A percentile compares a stretch with the other conserved stretches of the same genome.
Conservation (phyloP, 2,113 vertebrate genomes). For the Sylvietta virens region DNA sequence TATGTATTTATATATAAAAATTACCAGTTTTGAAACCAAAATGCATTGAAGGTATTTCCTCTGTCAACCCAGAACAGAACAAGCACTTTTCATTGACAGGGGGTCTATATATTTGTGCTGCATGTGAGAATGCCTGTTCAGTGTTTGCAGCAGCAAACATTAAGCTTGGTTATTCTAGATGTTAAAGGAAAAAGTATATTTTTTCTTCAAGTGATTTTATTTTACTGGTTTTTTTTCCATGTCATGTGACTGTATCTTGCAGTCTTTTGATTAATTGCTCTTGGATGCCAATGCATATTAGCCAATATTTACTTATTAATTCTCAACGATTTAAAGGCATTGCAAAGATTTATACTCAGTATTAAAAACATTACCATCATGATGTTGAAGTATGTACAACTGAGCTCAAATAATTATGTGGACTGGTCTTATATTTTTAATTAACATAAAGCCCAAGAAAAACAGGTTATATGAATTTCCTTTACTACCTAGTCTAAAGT, state of each 20-base stretch:
- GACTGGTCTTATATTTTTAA: not conserved
- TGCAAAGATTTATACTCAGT: not conserved
- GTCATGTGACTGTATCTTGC: not conserved
- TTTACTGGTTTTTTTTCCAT: not conserved
- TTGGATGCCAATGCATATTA: not conserved
- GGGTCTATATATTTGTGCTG: not conserved
- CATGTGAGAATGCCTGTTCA: not conserved
- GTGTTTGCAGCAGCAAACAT: not conserved
- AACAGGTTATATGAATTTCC: not conserved
- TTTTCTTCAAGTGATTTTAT: not conserved
- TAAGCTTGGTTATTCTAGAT: not conserved
- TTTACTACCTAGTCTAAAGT: not conserved
- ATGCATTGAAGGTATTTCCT: not conserved
- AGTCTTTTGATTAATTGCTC: slow-evolving; percentile 24
- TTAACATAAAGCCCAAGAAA: not conserved
- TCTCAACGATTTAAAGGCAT: not conserved
- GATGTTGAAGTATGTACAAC: not conserved
- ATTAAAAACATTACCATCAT: not conserved
- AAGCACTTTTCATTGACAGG: not conserved
- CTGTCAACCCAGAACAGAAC: not conserved
- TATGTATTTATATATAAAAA: not conserved
- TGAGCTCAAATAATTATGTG: not conserved
- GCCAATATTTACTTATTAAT: not conserved
- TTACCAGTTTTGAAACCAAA: not conserved
- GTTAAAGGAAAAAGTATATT: not conserved